Evolutionary conservation across 2,113 vertebrate species (phyloP).

Genomic region (Myotis lucifugus): DNA sequence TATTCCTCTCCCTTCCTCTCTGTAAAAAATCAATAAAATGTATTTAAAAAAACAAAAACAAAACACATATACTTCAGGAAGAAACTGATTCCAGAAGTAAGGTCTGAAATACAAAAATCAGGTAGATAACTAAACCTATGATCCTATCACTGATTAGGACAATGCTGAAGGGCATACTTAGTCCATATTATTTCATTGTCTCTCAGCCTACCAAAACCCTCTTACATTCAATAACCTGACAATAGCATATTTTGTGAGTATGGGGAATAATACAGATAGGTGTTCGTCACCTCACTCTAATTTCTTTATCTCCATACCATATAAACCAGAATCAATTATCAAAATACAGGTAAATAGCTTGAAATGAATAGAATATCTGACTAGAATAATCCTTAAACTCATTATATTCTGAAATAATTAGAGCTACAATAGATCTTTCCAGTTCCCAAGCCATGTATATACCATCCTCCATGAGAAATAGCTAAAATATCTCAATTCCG

Average conservation of each 20-base stretch:
- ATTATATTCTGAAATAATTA: constrained; percentile 11
- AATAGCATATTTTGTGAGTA: neutral
- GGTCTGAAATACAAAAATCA: neutral
- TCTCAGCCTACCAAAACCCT: constrained; percentile 1
- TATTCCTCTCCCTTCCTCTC: too few relatives aligned
- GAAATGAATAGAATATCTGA: neutral
- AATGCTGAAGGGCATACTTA: neutral
- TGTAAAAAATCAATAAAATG: too few relatives aligned
- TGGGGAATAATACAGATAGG: neutral
- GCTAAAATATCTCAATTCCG: neutral
- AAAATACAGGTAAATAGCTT: neutral
- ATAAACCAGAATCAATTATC: constrained; percentile 16
- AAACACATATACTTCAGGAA: neutral
- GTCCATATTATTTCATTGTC: neutral
- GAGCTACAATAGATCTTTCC: neutral
- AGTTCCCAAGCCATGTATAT: neutral
- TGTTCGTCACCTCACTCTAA: neutral
- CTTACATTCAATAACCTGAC: neutral
- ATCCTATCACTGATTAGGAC: neutral
- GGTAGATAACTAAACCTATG: neutral
- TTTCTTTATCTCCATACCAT: neutral
- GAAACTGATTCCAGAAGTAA: neutral
- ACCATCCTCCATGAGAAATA: neutral
- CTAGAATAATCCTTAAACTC: neutral
- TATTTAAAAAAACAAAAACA: neutral